Conservation (phyloP, 2,113 vertebrate genomes). For the Merops nubicus region DNA sequence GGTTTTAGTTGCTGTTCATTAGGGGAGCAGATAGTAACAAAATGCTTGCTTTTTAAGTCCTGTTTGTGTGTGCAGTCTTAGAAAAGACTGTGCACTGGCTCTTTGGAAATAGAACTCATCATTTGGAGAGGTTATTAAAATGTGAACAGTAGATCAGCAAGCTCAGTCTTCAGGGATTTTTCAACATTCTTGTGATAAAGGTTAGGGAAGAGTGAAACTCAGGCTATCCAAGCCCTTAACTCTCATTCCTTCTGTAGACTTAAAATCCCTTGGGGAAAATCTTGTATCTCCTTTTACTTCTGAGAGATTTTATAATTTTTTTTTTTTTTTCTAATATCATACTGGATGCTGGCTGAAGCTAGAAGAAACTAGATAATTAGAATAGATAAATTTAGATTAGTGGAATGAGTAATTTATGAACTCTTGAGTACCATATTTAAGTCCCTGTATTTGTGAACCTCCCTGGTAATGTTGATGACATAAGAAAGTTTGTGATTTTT, state of each 20-base stretch:
- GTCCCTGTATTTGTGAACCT: no score
- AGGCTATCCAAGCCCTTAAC: not conserved
- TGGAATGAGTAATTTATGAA: not conserved
- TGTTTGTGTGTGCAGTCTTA: not conserved
- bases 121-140: not conserved
- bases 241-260: not conserved
- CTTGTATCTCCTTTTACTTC: not conserved
- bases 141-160: not conserved
- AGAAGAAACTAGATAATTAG: not conserved
- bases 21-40: not conserved
- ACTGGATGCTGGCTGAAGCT: not conserved
- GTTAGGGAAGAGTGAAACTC: not conserved
- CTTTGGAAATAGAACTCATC: not conserved
- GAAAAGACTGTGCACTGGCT: accelerated
- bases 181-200: not conserved
- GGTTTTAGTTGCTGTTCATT: not conserved
- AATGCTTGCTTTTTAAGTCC: not conserved
- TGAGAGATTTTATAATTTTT: not conserved
- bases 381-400: not conserved
- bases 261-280: not conserved
- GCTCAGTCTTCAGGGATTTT: not conserved
- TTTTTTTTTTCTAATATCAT: not conserved
- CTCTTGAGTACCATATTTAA: no score
- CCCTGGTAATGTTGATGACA: no score
- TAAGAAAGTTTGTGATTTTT: no score